A percentile compares a stretch with the other conserved stretches of the same genome.
These are phyloP conservation scores for Ceratina japonica DNA, from an alignment of 1,140 invertebrate genomes.

Conservation along the genomic window DNA sequence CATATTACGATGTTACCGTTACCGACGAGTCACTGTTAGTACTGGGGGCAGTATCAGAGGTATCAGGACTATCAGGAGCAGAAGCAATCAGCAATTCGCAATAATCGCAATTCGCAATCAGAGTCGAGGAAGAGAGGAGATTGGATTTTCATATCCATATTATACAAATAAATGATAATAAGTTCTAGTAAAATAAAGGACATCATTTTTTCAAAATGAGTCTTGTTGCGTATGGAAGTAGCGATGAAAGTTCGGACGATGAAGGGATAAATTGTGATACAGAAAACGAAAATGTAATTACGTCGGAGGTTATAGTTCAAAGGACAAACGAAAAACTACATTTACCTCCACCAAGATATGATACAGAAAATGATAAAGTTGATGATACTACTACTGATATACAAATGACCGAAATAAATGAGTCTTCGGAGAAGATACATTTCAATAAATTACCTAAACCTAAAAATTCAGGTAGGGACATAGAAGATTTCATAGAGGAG, in stretches of 20 bases:
- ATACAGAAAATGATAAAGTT: slow-evolving; percentile 1
- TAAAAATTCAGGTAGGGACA: slow-evolving; percentile 29
- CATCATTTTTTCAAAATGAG: slow-evolving; percentile 69
- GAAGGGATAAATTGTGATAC: slow-evolving; percentile 46
- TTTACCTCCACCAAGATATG: slow-evolving; percentile 51
- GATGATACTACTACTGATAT: slow-evolving; percentile 11
- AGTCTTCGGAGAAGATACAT: slow-evolving; percentile 31
- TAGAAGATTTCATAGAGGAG: slow-evolving; percentile 51
- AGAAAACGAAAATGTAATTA: slow-evolving; percentile 6
- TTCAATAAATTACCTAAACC: slow-evolving; percentile 70
- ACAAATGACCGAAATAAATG: neutral
- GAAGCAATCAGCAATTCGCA: too few relatives aligned
- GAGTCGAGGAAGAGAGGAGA: too few relatives aligned
- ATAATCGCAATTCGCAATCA: too few relatives aligned
- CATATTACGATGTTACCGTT: too few relatives aligned
- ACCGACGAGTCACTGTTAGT: too few relatives aligned
- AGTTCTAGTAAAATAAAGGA: neutral
- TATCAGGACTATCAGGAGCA: too few relatives aligned
- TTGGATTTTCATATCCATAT: too few relatives aligned
- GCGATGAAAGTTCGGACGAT: slow-evolving; percentile 72
- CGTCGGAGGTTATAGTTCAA: slow-evolving; percentile 27
- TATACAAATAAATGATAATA: too few relatives aligned
- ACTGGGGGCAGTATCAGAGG: too few relatives aligned
- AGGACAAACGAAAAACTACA: slow-evolving; percentile 44
- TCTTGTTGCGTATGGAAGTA: slow-evolving; percentile 76